These are phyloP conservation scores for Ptilorrhoa leucosticta DNA, from an alignment of 2,113 vertebrate genomes.

Conservation along the genomic window DNA sequence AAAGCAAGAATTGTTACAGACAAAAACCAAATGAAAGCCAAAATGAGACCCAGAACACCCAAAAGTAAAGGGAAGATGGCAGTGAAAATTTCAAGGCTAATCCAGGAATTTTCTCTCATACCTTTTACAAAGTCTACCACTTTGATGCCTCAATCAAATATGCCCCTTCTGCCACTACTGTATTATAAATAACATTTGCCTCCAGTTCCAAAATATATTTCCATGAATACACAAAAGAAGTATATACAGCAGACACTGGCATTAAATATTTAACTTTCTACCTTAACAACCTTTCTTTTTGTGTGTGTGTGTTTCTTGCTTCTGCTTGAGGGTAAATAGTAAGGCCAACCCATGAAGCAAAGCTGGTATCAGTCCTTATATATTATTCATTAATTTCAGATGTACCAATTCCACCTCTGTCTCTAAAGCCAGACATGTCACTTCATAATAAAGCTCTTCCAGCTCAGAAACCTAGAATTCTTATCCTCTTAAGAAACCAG, in stretches of 20 bases:
- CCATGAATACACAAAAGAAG: background rate
- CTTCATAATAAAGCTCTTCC: background rate
- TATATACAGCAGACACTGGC: background rate
- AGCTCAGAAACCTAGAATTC: background rate
- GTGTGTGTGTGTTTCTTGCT: background rate
- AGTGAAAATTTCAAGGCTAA: background rate
- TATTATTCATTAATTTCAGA: conserved; percentile 32
- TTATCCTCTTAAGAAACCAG: background rate
- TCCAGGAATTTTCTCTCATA: background rate
- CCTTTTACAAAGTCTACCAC: background rate
- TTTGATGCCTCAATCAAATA: background rate
- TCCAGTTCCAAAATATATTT: conserved; percentile 5
- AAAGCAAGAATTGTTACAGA: background rate
- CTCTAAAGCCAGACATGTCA: background rate
- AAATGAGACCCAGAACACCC: background rate
- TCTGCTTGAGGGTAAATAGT: conserved; percentile 35
- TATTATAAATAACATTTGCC: background rate
- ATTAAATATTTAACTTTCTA: conserved; percentile 29
- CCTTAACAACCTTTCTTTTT: background rate
- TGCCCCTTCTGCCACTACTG: background rate
- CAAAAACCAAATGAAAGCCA: background rate
- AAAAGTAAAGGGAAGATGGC: background rate
- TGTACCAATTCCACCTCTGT: background rate
- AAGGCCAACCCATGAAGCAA: background rate
- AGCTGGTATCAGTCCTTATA: background rate